Evolutionary conservation across 2,113 vertebrate genomes (phyloP).

Genomic region (Jaculus jaculus): DNA sequence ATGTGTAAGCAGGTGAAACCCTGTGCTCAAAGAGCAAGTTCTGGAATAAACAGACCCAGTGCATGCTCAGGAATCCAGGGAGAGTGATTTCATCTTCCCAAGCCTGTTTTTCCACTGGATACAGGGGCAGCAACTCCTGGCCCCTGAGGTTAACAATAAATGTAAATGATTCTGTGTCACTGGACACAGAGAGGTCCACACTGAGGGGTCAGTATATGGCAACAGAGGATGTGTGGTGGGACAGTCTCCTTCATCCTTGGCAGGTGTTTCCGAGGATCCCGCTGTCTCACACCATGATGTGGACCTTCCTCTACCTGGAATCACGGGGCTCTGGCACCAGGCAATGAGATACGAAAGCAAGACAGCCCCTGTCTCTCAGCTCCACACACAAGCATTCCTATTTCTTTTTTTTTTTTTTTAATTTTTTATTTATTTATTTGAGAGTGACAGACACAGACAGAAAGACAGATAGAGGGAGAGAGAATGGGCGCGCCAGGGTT

Average conservation of each 20-base stretch:
- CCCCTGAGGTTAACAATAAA: neutral
- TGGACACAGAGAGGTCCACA: accelerated
- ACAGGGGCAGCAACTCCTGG: neutral
- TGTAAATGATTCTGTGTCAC: neutral
- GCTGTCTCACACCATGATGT: neutral
- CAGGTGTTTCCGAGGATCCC: neutral
- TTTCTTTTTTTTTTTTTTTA: neutral
- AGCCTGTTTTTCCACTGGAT: neutral
- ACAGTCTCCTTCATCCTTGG: neutral
- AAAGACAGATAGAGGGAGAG: no score
- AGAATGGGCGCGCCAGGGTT: no score
- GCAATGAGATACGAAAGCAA: neutral
- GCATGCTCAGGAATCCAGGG: neutral
- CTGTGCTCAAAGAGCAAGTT: neutral
- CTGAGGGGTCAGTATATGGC: accelerated
- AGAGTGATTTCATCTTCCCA: neutral
- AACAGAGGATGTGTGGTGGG: accelerated
- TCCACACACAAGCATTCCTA: neutral
- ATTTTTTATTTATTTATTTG: no score
- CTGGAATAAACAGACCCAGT: neutral
- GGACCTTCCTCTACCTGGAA: neutral
- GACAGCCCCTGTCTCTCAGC: neutral
- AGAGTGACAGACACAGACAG: no score
- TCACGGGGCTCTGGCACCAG: neutral
- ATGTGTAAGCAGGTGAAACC: neutral